These are phyloP conservation scores for Larimichthys polyactis DNA, from an alignment of 2,113 vertebrate genomes.

Conservation along the genomic window DNA sequence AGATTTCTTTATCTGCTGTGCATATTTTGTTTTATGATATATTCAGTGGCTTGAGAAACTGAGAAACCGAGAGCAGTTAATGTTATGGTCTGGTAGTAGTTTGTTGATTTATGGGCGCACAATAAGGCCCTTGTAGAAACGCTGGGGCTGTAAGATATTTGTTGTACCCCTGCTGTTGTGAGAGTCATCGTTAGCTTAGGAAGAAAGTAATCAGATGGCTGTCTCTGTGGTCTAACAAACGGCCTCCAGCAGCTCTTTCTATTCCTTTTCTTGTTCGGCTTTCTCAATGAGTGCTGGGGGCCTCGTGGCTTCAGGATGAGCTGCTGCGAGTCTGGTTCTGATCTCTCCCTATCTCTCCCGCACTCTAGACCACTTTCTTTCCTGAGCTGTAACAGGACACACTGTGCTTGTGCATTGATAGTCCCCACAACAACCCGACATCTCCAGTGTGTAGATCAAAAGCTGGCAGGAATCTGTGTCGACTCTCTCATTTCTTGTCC, in stretches of 20 bases:
- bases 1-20: constrained; percentile 59
- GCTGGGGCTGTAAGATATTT: constrained; percentile 43
- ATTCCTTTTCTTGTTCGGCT: background rate
- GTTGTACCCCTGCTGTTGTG: constrained; percentile 46
- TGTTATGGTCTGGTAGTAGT: constrained; percentile 47
- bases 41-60: constrained; percentile 45
- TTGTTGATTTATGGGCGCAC: constrained; percentile 51
- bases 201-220: constrained; percentile 61
- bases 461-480: background rate
- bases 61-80: constrained; percentile 47
- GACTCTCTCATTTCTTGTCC: background rate
- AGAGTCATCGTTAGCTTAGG: constrained; percentile 56
- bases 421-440: background rate
- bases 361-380: constrained; percentile 6
- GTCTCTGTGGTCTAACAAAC: constrained; percentile 59
- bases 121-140: constrained; percentile 35
- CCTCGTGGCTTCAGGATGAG: background rate
- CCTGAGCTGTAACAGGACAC: background rate
- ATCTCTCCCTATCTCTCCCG: constrained; percentile 13
- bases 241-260: constrained; percentile 24
- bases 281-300: background rate
- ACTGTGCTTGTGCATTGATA: background rate
- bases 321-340: background rate
- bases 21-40: constrained; percentile 61
- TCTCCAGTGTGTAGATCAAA: background rate